Evolutionary conservation across 2,888 invertebrate genomes (phyloP).

Genomic region (Sphaerophoria rueppellii): DNA sequence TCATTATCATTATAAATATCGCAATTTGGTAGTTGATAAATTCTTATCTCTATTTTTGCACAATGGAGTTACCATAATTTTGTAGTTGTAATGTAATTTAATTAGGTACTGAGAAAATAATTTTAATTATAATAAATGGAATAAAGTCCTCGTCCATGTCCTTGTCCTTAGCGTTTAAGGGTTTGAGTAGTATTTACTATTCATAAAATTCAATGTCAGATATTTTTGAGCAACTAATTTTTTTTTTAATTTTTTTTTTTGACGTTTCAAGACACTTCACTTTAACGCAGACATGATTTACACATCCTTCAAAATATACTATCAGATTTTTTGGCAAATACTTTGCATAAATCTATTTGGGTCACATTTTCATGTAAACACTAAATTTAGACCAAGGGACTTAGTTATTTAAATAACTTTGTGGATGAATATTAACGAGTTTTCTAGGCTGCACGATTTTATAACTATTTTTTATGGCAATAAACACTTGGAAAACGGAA

Average conservation of each 20-base stretch:
- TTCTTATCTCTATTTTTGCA: too few species aligned
- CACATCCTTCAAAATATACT: constrained; percentile 55
- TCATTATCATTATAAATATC: too few species aligned
- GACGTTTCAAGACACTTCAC: constrained; percentile 9
- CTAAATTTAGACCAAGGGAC: constrained; percentile 67
- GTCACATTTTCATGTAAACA: constrained; percentile 62
- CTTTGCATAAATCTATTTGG: constrained; percentile 48
- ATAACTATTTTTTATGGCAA: not conserved
- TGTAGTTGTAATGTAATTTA: too few species aligned
- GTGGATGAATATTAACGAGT: not conserved
- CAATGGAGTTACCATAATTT: too few species aligned
- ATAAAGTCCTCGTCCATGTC: too few species aligned
- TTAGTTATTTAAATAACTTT: constrained; percentile 3
- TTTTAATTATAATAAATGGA: too few species aligned
- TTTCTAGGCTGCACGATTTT: not conserved
- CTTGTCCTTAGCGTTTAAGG: too few species aligned
- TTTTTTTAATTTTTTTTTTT: not conserved
- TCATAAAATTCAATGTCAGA: not conserved
- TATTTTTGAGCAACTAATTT: not conserved
- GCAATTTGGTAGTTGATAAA: too few species aligned
- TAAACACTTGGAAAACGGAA: not conserved
- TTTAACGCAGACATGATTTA: constrained; percentile 8
- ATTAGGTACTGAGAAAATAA: too few species aligned
- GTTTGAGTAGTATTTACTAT: too few species aligned
- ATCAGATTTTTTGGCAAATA: constrained; percentile 54